A percentile compares a stretch with the other conserved stretches of the same genome.
Conservation (phyloP, 2,113 vertebrate species). For the Riparia riparia region DNA sequence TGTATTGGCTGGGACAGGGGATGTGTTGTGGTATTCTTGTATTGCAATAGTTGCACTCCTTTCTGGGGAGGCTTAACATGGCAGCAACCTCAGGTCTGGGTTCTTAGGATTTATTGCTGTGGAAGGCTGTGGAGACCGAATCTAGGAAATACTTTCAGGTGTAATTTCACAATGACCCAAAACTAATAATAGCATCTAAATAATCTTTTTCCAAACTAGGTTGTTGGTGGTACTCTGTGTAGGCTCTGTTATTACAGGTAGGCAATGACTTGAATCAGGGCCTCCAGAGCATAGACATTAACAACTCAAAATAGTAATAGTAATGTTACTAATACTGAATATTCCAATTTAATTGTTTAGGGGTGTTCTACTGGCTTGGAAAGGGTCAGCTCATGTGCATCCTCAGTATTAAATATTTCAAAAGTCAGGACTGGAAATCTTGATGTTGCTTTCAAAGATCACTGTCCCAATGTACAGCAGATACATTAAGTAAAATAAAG, state of each 20-base stretch:
- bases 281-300: neutral
- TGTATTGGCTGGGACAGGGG: neutral
- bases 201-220: neutral
- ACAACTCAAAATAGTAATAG: neutral
- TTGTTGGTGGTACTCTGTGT: neutral
- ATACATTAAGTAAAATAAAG: neutral
- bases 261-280: neutral
- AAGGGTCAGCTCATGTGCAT: neutral
- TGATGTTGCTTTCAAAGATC: neutral
- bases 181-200: neutral
- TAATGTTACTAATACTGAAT: neutral
- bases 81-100: neutral
- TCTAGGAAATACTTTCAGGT: neutral
- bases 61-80: neutral
- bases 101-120: neutral
- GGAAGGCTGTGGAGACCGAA: neutral
- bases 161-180: neutral
- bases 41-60: neutral
- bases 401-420: neutral
- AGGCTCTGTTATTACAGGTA: neutral
- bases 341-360: neutral
- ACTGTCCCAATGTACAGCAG: neutral
- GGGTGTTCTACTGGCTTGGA: neutral
- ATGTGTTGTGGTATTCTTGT: neutral
- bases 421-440: neutral